A percentile compares a stretch with the other conserved stretches of the same genome.
Conservation (phyloP, 1,140 invertebrate genomes). For the Popillia japonica region DNA sequence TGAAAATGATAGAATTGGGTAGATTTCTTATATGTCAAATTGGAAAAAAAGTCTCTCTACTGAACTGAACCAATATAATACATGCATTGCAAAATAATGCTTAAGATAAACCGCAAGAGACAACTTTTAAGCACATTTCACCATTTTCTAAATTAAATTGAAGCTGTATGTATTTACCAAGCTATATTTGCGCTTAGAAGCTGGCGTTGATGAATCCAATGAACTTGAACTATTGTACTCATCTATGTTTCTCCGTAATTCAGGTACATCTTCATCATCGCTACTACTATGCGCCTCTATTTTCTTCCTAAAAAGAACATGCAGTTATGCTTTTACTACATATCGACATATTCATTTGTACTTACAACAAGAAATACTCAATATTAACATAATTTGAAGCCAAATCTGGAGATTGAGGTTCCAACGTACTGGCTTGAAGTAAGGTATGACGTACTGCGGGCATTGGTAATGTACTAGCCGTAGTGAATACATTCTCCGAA, state of each 20-base stretch:
- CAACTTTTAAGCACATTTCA: too few species aligned
- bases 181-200: constrained; percentile 57
- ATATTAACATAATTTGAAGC: constrained; percentile 90
- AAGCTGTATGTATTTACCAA: constrained; percentile 46
- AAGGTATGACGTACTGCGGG: constrained; percentile 58
- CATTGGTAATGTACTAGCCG: constrained; percentile 68
- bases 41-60: too few species aligned
- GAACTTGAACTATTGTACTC: constrained; percentile 61
- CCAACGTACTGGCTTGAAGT: constrained; percentile 57
- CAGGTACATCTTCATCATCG: constrained; percentile 61
- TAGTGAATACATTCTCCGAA: constrained; percentile 69
- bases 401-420: constrained; percentile 77
- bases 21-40: too few species aligned
- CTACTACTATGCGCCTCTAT: constrained; percentile 43
- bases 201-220: constrained; percentile 58
- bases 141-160: too few species aligned
- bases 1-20: too few species aligned
- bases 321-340: not conserved
- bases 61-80: too few species aligned
- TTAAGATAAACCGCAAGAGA: too few species aligned
- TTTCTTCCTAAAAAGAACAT: constrained; percentile 20
- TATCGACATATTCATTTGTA: constrained; percentile 45
- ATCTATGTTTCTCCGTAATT: constrained; percentile 53
- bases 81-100: too few species aligned
- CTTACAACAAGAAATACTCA: constrained; percentile 86